Conservation (phyloP, 2,888 invertebrate species). For the Frankliniella intonsa region DNA sequence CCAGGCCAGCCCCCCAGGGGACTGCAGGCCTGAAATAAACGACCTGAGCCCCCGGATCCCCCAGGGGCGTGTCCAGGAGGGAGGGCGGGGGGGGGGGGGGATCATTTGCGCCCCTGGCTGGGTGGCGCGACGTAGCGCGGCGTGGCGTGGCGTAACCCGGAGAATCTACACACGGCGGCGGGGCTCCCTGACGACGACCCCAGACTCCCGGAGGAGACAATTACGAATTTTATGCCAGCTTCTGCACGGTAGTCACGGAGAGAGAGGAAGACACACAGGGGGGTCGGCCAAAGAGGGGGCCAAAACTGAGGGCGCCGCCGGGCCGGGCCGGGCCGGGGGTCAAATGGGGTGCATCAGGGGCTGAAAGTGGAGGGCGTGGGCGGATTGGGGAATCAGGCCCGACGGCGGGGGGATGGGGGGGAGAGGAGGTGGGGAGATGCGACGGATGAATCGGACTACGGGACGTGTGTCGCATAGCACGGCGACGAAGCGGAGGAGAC, state of each 20-base stretch:
- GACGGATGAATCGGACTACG: conserved; percentile 11
- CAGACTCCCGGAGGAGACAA: background rate
- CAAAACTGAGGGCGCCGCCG: background rate
- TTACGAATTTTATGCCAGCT: background rate
- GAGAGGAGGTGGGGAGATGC: background rate
- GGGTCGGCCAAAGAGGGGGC: background rate
- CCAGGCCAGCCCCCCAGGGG: too few relatives aligned
- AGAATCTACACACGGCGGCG: too few relatives aligned
- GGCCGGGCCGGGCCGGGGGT: background rate
- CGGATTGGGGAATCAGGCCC: background rate
- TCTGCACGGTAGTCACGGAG: conserved; percentile 1
- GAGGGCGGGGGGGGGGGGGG: too few relatives aligned
- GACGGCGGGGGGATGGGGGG: background rate
- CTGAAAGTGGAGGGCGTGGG: background rate
- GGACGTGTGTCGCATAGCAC: conserved; percentile 4
- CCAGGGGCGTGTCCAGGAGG: too few relatives aligned
- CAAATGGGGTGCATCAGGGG: conserved; percentile 14
- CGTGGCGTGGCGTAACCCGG: too few relatives aligned
- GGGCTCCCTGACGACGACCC: too few relatives aligned
- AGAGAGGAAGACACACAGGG: background rate
- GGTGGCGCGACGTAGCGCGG: too few relatives aligned
- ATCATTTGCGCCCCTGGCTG: too few relatives aligned
- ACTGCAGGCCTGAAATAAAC: too few relatives aligned
- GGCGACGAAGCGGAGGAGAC: background rate
- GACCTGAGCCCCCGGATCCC: too few relatives aligned